Evolutionary conservation across 30 jellyfish, hydroid and myxozoan species (phyloP), one percentile per base, ranked within the genome.

Genomic region (Hydractinia symbiolongicarpus): DNA sequence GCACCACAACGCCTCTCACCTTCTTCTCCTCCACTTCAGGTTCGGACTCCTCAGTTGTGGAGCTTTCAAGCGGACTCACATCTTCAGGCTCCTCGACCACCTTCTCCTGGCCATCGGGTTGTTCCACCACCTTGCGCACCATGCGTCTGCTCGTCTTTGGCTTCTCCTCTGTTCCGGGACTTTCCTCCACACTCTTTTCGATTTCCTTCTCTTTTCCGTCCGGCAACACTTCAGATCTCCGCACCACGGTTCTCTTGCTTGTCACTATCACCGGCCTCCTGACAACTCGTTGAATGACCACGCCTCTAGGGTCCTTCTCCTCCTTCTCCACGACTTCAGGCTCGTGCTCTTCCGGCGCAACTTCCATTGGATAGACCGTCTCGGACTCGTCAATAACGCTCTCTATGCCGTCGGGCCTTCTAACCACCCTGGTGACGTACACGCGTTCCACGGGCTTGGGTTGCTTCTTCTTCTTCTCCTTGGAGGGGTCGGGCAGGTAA

Each of bases 361-460:
- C 87, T 50, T 88, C 95, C 53, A 71, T 4, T 50, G 96, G 96
- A 9, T 68, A 76, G 50, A 88, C 86, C 0, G 95, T 88, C 72
- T 88, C 96, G 8, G 96, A 88, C 62, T 72, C 78, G 84, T 88
- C 96, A 55, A 88, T 51, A 11, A 88, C 74, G 15, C 82, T 76
- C 66, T 84, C 95, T 44, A 70, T 67, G 77, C 96, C 96, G 75
- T 83, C 95, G n/a, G 87, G 91, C 79, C 74, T 83, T 51, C 96
- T 75, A 78, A 84, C 40, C 40, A 88, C 95, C 52, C 95, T 78
- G 8, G 95, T 88, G 70, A 83, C 90, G 61, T 54, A 77, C 72
- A 83, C 86, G 70, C 95, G 77, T 72, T 88, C 95, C 17, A 88
- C 90, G 68, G 95, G 95, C 30, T 79, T 82, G 51, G 94, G 94